Percentiles rank a stretch among this genome's conserved stretches.
Evolutionary conservation across 92 coral and sea anemone species (phyloP).

Genomic region (Palythoa grandiflora): DNA sequence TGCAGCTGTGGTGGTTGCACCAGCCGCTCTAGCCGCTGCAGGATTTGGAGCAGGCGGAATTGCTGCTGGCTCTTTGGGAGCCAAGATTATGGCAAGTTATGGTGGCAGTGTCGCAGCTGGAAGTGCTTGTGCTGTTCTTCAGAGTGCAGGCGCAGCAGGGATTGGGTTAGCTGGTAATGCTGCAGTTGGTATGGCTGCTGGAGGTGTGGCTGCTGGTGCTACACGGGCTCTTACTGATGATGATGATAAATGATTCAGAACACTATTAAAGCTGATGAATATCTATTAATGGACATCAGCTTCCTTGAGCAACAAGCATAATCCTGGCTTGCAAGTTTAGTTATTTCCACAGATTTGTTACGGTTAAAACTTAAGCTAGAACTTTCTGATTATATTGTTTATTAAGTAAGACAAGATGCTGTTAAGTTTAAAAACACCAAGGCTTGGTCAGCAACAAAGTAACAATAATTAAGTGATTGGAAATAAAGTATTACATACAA

Average conservation of each 20-base stretch:
- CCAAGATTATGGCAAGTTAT: conserved; percentile 29
- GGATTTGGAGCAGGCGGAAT: conserved; percentile 52
- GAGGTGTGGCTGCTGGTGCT: conserved; percentile 22
- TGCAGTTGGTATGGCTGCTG: conserved; percentile 31
- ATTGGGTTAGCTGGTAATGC: conserved; percentile 10
- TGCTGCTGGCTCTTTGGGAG: conserved; percentile 51
- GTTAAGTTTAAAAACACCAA: too few species aligned
- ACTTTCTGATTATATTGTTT: too few species aligned
- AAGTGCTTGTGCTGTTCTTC: conserved; percentile 29
- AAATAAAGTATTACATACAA: too few species aligned
- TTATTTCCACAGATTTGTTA: background rate
- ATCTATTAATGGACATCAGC: too few species aligned
- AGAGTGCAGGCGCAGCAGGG: conserved; percentile 62
- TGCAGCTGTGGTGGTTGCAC: conserved; percentile 52
- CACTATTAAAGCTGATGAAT: too few species aligned
- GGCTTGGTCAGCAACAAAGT: too few species aligned
- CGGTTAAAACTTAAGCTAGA: background rate
- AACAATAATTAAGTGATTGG: too few species aligned
- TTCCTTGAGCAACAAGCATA: too few species aligned
- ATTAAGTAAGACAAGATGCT: too few species aligned
- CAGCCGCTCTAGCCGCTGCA: conserved; percentile 40
- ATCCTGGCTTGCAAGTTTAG: background rate
- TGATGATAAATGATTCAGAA: background rate
- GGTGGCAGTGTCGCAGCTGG: conserved; percentile 59
- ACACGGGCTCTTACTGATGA: background rate